Evolutionary conservation across 2,113 vertebrate species (phyloP).

Genomic region (Cisticola juncidis): DNA sequence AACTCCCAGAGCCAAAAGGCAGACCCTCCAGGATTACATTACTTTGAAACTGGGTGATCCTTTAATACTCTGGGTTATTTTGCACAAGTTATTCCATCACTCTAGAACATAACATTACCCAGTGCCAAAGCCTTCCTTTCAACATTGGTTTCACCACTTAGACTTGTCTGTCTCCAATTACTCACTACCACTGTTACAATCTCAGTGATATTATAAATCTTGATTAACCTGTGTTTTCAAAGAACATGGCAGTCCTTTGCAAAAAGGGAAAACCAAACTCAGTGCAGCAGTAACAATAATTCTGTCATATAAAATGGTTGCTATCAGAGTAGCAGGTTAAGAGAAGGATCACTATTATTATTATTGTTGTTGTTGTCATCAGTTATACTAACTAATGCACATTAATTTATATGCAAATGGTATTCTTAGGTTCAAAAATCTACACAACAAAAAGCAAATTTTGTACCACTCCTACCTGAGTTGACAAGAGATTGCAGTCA

Average conservation of each 20-base stretch:
- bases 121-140: not conserved
- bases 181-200: not conserved
- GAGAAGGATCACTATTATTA: not conserved
- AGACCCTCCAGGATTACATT: not conserved
- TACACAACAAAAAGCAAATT: not conserved
- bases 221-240: not conserved
- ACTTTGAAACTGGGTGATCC: not conserved
- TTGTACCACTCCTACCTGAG: slow-evolving; percentile 80
- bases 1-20: not conserved
- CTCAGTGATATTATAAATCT: not conserved
- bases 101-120: not conserved
- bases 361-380: not conserved
- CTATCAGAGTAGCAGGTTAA: not conserved
- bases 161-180: not conserved
- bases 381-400: not conserved
- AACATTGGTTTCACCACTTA: not conserved
- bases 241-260: not conserved
- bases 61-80: not conserved
- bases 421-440: not conserved
- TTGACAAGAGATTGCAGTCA: slow-evolving; percentile 93
- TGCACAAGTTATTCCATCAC: not conserved
- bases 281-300: not conserved
- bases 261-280: not conserved
- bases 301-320: not conserved
- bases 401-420: not conserved